Conservation (phyloP, 2,888 invertebrate species). For the Netelia fuscicornis region DNA sequence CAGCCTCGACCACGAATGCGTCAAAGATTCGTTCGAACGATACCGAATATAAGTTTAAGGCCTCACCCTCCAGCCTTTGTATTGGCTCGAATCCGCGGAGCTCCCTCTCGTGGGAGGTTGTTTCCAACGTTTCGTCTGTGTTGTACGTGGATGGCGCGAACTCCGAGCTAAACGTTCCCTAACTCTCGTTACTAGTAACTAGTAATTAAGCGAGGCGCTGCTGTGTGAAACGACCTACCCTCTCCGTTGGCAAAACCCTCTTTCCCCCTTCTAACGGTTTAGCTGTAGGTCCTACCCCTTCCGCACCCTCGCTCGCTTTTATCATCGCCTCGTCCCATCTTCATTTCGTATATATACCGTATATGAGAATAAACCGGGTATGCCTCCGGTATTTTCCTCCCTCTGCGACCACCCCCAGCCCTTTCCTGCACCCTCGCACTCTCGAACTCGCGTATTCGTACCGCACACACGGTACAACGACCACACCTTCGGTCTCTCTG, state of each 20-base stretch:
- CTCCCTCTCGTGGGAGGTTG: not conserved
- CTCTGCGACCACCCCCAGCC: slow-evolving; percentile 6
- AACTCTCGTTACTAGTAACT: slow-evolving; percentile 81
- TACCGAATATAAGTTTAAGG: slow-evolving; percentile 15
- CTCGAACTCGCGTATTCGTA: not conserved
- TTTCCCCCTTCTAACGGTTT: slow-evolving; percentile 12
- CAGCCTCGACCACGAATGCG: not conserved
- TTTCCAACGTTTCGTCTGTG: not conserved
- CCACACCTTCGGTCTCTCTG: not conserved
- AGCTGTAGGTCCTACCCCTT: slow-evolving; percentile 2
- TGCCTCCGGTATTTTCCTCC: slow-evolving; percentile 46
- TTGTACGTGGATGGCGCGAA: slow-evolving; percentile 41
- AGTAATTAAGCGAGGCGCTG: slow-evolving; percentile 81
- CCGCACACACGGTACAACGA: not conserved
- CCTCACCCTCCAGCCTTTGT: not conserved
- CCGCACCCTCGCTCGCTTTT: slow-evolving; percentile 13
- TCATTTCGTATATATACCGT: not conserved
- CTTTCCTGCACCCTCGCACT: not conserved
- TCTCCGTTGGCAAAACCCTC: slow-evolving; percentile 51
- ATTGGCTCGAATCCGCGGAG: not conserved
- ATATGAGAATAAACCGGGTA: slow-evolving; percentile 55
- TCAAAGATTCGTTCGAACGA: not conserved
- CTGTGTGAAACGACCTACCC: slow-evolving; percentile 80
- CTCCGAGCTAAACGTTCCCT: slow-evolving; percentile 79
- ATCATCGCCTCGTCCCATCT: slow-evolving; percentile 29